phyloP scores from a whole-genome alignment of 2,113 vertebrate species.

The Nyctibius bracteatus region DNA sequence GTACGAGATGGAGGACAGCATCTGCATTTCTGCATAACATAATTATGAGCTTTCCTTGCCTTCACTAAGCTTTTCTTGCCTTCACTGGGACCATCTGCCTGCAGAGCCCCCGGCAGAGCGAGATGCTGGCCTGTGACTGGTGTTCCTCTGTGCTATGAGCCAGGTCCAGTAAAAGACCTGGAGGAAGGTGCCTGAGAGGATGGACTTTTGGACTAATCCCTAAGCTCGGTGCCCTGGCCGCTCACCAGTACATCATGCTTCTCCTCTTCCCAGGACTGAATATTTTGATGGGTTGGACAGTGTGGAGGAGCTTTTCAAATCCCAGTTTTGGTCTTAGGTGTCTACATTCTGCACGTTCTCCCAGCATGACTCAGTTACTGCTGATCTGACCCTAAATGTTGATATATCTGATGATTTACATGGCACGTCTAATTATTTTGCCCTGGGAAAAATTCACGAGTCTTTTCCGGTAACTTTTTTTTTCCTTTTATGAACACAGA shows the following conservation, averaged over 20 bases:
- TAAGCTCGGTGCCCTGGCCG: fast-evolving
- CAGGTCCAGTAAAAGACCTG: not conserved
- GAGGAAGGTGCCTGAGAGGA: not conserved
- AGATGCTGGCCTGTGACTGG: not conserved
- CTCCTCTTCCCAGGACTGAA: not conserved
- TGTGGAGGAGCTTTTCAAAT: not conserved
- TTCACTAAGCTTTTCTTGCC: not conserved
- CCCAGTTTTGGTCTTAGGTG: not conserved
- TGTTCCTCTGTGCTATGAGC: not conserved
- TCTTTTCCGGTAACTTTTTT: not conserved
- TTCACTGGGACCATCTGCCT: not conserved
- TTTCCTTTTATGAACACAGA: not conserved
- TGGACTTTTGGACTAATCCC: not conserved
- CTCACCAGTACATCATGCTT: not conserved
- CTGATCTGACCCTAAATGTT: not conserved
- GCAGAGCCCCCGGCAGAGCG: not conserved
- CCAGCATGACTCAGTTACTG: not conserved
- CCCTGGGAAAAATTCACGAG: not conserved
- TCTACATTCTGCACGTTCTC: not conserved
- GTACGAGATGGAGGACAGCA: not conserved
- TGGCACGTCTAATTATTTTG: not conserved
- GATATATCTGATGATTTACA: not conserved
- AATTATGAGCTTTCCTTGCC: not conserved
- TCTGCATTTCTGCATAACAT: not conserved
- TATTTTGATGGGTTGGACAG: not conserved